These are phyloP conservation scores for Tetrapedia diversipes DNA, from an alignment of 2,888 invertebrate species.

Conservation along the genomic window DNA sequence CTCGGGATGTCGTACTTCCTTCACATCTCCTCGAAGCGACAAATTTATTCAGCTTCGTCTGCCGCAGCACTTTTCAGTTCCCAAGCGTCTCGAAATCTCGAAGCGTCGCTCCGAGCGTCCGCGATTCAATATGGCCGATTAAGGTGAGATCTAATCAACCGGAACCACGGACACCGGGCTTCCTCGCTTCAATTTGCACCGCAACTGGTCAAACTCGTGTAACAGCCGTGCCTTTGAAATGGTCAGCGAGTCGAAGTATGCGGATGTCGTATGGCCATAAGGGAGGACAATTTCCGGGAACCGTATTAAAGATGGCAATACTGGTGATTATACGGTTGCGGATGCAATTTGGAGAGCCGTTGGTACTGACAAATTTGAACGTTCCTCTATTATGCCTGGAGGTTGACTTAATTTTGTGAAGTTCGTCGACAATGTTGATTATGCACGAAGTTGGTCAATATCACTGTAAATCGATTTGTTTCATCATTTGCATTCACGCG, in stretches of 20 bases:
- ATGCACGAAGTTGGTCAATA: too few species aligned
- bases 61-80: not conserved
- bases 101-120: not conserved
- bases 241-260: not conserved
- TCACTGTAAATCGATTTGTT: too few species aligned
- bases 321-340: too few species aligned
- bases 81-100: not conserved
- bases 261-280: not conserved
- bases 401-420: too few species aligned
- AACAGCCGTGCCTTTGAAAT: constrained; percentile 2
- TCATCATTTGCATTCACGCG: too few species aligned
- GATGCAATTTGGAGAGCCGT: too few species aligned
- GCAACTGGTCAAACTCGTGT: constrained; percentile 9
- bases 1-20: not conserved
- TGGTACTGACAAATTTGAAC: too few species aligned
- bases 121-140: constrained; percentile 9
- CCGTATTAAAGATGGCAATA: not conserved
- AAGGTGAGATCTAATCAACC: constrained; percentile 39
- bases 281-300: not conserved
- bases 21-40: not conserved
- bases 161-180: too few species aligned
- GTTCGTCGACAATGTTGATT: too few species aligned
- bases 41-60: not conserved
- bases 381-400: constrained; percentile 16
- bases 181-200: constrained; percentile 7